A percentile compares a stretch with the other conserved stretches of the same genome.
phyloP scores from a whole-genome alignment of 2,113 vertebrate genomes.

The Pseudolaguvia tuberculata region DNA sequence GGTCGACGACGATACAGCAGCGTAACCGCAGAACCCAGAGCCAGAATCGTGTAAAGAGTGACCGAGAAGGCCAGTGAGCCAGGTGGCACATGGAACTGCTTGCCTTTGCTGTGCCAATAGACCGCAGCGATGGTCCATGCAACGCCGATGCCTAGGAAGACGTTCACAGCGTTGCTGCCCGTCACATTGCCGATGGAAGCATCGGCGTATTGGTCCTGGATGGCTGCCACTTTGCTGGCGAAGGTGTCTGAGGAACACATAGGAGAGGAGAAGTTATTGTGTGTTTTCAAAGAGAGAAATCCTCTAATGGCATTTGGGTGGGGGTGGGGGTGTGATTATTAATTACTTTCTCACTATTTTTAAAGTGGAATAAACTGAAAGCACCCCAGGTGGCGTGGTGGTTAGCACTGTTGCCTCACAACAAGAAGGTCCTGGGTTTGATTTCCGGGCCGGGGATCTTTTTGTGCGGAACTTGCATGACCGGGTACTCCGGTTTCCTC shows the following conservation, averaged over 20 bases:
- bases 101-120: slow-evolving; percentile 71
- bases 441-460: too few species aligned
- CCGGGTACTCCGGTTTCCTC: too few species aligned
- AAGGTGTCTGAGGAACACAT: slow-evolving; percentile 69
- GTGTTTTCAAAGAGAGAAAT: neutral
- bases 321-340: too few species aligned
- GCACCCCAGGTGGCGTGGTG: too few species aligned
- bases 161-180: slow-evolving; percentile 79
- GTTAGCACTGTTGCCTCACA: too few species aligned
- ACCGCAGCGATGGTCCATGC: slow-evolving; percentile 78
- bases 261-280: neutral
- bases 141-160: slow-evolving; percentile 79
- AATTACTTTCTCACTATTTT: too few species aligned
- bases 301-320: too few species aligned
- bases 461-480: too few species aligned
- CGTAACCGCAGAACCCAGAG: slow-evolving; percentile 59
- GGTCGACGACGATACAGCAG: slow-evolving; percentile 75
- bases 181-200: slow-evolving; percentile 81
- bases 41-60: slow-evolving; percentile 76
- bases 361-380: too few species aligned
- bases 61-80: slow-evolving; percentile 79
- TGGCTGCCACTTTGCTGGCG: slow-evolving; percentile 78
- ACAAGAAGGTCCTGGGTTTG: too few species aligned
- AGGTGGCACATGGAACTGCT: slow-evolving; percentile 67
- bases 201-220: slow-evolving; percentile 79